Evolutionary conservation across 1,140 invertebrate genomes (phyloP).

Genomic region (Andricus grossulariae): DNA sequence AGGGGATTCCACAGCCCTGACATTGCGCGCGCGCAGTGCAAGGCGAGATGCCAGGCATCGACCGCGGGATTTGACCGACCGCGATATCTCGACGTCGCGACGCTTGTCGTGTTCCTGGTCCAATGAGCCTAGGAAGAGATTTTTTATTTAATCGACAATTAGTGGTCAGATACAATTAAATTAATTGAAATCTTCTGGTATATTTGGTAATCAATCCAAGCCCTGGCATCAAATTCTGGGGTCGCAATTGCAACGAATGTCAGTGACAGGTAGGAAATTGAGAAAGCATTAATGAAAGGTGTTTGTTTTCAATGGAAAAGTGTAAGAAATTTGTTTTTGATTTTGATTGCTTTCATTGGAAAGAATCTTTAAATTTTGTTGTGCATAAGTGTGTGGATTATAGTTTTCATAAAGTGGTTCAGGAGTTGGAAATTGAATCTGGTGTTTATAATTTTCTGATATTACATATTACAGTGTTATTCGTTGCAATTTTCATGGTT

Average conservation of each 20-base stretch:
- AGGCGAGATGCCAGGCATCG: constrained; percentile 56
- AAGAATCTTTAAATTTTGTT: constrained; percentile 2
- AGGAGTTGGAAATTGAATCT: background rate
- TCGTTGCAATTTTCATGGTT: too few relatives aligned
- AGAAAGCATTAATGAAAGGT: constrained; percentile 41
- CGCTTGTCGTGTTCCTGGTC: constrained; percentile 43
- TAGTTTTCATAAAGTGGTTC: background rate
- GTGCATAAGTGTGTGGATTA: constrained; percentile 1
- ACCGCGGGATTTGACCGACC: constrained; percentile 55
- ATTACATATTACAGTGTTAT: background rate
- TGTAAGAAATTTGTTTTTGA: background rate
- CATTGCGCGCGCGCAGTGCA: constrained; percentile 65
- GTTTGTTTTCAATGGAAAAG: constrained; percentile 21
- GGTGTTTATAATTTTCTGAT: background rate
- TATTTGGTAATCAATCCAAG: background rate
- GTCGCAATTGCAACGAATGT: constrained; percentile 45
- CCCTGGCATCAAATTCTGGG: background rate
- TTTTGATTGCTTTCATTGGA: background rate
- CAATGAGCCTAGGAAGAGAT: constrained; percentile 37
- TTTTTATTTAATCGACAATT: constrained; percentile 38
- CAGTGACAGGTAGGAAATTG: constrained; percentile 62
- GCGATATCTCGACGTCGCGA: constrained; percentile 53
- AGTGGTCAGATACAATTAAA: constrained; percentile 36
- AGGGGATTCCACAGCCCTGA: constrained; percentile 63
- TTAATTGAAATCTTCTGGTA: background rate